These are phyloP conservation scores for Rhagonycha lutea DNA, from an alignment of 2,888 invertebrate genomes.

Conservation along the genomic window DNA sequence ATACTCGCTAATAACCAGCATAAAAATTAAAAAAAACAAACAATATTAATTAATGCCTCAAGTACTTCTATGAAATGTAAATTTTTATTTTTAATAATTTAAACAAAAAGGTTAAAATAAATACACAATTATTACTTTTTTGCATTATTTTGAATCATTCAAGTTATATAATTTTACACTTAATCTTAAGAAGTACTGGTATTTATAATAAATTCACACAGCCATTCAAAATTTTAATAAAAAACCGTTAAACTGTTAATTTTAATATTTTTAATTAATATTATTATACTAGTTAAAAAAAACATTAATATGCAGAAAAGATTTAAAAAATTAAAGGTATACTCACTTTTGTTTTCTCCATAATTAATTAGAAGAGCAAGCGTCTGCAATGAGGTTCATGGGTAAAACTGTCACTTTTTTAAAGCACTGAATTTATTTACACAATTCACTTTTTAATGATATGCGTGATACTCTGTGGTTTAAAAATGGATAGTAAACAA, in stretches of 20 bases:
- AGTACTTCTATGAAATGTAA: not conserved
- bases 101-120: not conserved
- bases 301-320: no score
- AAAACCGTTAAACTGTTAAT: no score
- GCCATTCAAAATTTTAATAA: not conserved
- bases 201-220: not conserved
- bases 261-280: no score
- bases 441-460: not conserved
- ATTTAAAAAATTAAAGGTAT: not conserved
- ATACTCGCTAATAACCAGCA: not conserved
- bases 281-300: no score
- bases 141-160: not conserved
- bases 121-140: not conserved
- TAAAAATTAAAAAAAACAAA: not conserved
- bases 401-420: not conserved
- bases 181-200: not conserved
- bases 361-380: not conserved
- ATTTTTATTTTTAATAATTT: no score
- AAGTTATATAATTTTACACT: not conserved
- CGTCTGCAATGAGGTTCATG: not conserved
- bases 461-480: conserved; percentile 3
- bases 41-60: not conserved
- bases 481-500: conserved; percentile 25
- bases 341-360: not conserved
- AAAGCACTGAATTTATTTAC: not conserved